Percentiles rank a stretch among this genome's conserved stretches.
Evolutionary conservation across 1,140 invertebrate species (phyloP).

Genomic region (Tetraneura akinire): DNA sequence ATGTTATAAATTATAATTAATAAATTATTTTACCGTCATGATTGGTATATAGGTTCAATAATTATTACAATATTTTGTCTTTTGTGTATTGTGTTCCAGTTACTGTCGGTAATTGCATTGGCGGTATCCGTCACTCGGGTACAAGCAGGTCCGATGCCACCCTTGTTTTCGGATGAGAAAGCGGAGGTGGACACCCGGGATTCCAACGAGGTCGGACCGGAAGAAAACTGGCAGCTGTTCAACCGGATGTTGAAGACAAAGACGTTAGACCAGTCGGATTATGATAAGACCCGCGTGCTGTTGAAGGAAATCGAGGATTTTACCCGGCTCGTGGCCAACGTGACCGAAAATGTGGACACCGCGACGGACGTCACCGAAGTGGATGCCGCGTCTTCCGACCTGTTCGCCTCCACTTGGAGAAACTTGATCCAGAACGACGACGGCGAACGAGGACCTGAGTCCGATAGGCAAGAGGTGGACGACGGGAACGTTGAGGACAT

Average conservation of each 20-base stretch:
- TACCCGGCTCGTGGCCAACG: not conserved
- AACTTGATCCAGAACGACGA: constrained; percentile 3
- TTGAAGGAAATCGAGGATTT: constrained; percentile 38
- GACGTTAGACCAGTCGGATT: not conserved
- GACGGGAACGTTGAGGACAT: constrained; percentile 20
- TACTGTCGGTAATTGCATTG: not conserved
- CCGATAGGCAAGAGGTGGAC: constrained; percentile 2
- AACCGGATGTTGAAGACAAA: constrained; percentile 1
- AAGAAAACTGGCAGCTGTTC: constrained; percentile 23
- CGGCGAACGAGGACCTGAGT: not conserved
- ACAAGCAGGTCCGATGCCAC: not conserved
- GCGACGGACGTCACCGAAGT: not conserved
- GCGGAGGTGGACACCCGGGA: not conserved
- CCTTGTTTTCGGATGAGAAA: not conserved
- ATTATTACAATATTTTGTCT: no score
- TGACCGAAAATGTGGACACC: not conserved
- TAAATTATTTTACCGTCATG: no score
- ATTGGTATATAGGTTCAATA: no score
- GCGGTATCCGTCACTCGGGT: no score
- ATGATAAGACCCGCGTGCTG: not conserved
- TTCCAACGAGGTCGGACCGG: constrained; percentile 22
- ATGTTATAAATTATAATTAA: no score
- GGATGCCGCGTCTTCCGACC: constrained; percentile 10
- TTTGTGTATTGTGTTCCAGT: no score
- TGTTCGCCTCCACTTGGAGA: not conserved